Conservation (phyloP, 2,888 invertebrate genomes). For the Tromatobia lineatoria region DNA sequence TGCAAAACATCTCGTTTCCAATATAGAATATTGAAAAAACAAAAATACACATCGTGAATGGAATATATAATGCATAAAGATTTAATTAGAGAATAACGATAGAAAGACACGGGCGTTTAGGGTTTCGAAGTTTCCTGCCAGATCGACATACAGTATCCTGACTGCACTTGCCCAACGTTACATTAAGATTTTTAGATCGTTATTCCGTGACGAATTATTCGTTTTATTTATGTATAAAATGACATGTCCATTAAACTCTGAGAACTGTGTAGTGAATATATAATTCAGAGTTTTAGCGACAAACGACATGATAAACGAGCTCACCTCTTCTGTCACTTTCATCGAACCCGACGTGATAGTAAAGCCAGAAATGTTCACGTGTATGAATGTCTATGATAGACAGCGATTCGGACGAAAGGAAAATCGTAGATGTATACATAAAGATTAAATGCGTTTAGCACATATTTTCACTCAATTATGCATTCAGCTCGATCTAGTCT, state of each 20-base stretch:
- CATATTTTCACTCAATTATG: constrained; percentile 77
- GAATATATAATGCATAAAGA: constrained; percentile 35
- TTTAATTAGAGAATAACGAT: constrained; percentile 36
- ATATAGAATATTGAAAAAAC: constrained; percentile 11
- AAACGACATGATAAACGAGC: constrained; percentile 7
- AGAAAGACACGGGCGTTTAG: constrained; percentile 30
- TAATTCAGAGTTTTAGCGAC: constrained; percentile 40
- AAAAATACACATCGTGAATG: constrained; percentile 19
- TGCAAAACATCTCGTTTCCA: constrained; percentile 45
- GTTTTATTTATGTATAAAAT: constrained; percentile 40
- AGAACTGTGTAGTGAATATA: constrained; percentile 35
- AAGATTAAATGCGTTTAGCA: constrained; percentile 60
- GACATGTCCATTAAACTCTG: constrained; percentile 25
- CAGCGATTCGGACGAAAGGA: constrained; percentile 36
- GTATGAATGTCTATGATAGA: constrained; percentile 34
- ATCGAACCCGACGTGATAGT: constrained; percentile 25
- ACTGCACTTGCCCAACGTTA: constrained; percentile 45
- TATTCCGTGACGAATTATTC: constrained; percentile 29
- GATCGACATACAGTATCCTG: constrained; percentile 33
- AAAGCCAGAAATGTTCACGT: constrained; percentile 48
- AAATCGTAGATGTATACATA: constrained; percentile 40
- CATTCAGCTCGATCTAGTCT: constrained; percentile 83
- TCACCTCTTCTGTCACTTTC: constrained; percentile 20
- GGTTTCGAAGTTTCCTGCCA: constrained; percentile 49
- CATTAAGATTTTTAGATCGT: constrained; percentile 34